A percentile compares a stretch with the other conserved stretches of the same genome.
Conservation (phyloP, 2,797 vertebrate species). For the Macroramphosus scolopax region DNA sequence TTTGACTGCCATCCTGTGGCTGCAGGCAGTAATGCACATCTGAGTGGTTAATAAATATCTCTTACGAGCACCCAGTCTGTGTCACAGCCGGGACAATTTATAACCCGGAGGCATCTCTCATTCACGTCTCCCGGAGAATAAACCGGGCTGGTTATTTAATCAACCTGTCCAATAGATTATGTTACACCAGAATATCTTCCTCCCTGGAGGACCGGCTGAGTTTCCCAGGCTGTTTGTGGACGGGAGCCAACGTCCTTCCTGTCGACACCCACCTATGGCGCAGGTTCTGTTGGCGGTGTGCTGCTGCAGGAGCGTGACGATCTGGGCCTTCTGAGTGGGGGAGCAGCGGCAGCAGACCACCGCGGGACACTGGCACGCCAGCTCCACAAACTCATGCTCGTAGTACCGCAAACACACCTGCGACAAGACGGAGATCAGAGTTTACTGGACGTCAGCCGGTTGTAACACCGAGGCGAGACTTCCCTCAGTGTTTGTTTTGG, state of each 20-base stretch:
- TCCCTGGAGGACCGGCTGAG: not conserved
- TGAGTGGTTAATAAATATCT: no score
- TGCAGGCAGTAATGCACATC: not conserved
- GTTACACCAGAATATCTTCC: conserved; percentile 5
- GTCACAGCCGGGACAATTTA: no score
- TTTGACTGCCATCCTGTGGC: conserved; percentile 65
- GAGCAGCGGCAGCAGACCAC: conserved; percentile 98
- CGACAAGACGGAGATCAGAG: conserved; percentile 1
- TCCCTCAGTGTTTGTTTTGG: conserved; percentile 26
- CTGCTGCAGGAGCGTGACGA: conserved; percentile 88
- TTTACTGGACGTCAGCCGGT: not conserved
- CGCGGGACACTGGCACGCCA: conserved; percentile 95
- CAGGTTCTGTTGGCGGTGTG: conserved; percentile 91
- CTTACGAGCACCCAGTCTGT: no score
- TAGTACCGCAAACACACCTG: conserved; percentile 95
- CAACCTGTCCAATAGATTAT: not conserved
- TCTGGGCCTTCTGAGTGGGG: conserved; percentile 95
- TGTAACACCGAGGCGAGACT: no score
- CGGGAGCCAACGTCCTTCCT: not conserved
- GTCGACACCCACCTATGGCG: conserved; percentile 84
- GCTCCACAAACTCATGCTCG: conserved; percentile 93
- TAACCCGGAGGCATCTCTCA: not conserved
- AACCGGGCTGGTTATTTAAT: not conserved
- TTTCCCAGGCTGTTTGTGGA: conserved; percentile 9
- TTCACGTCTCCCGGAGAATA: no score